A percentile compares a stretch with the other conserved stretches of the same genome.
These are phyloP conservation scores for Emydoidea blandingii DNA, from an alignment of 2,797 vertebrate genomes.

Conservation along the genomic window DNA sequence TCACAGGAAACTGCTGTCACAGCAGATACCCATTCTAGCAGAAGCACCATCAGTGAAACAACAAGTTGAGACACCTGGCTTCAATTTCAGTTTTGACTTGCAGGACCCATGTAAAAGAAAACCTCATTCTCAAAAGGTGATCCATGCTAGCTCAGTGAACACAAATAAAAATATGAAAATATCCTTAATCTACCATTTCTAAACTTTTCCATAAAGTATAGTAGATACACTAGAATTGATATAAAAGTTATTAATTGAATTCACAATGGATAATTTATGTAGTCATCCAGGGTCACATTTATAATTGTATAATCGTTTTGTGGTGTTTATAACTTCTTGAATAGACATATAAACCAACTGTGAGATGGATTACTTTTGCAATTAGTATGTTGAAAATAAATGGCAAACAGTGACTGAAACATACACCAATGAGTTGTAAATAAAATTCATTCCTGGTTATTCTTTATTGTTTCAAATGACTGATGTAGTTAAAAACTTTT, in stretches of 20 bases:
- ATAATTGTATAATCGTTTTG: not conserved
- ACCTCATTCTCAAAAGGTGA: not conserved
- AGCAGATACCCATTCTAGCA: not conserved
- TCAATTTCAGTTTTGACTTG: not conserved
- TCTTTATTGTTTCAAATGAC: constrained; percentile 18
- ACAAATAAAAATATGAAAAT: not conserved
- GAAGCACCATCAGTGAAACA: not conserved
- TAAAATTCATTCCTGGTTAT: constrained; percentile 44
- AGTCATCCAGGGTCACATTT: not conserved
- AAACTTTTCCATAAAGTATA: not conserved
- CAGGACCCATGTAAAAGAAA: not conserved
- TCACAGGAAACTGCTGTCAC: not conserved
- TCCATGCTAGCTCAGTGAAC: not conserved
- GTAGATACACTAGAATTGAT: not conserved
- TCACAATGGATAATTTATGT: not conserved
- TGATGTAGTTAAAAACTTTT: constrained; percentile 10
- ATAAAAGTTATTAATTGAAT: not conserved
- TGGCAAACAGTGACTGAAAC: constrained; percentile 75
- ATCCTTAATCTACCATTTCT: not conserved
- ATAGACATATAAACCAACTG: constrained; percentile 77
- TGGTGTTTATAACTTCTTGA: constrained; percentile 74
- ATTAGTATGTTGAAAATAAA: constrained; percentile 83
- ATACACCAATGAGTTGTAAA: constrained; percentile 73
- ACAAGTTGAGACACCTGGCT: not conserved
- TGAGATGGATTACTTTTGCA: constrained; percentile 79